Conservation (phyloP, 1,140 invertebrate genomes). For the Zeugodacus cucurbitae region DNA sequence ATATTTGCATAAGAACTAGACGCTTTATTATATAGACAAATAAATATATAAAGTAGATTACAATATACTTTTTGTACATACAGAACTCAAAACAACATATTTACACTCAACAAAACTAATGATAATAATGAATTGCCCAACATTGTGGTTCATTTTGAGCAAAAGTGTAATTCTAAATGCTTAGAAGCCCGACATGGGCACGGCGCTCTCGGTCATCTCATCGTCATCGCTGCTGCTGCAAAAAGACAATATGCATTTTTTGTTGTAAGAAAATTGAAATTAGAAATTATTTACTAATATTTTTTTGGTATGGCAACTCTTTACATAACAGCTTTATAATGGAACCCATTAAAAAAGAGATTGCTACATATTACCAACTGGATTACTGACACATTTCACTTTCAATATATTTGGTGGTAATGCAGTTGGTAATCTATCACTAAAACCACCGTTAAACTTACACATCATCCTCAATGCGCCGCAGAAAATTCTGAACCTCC, state of each 20-base stretch:
- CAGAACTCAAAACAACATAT: background rate
- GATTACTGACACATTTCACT: too few relatives aligned
- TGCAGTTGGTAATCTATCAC: too few relatives aligned
- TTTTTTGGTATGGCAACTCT: too few relatives aligned
- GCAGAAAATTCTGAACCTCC: conserved; percentile 58
- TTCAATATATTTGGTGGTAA: too few relatives aligned
- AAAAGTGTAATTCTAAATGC: background rate
- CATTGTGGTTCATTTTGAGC: background rate
- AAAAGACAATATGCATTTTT: background rate
- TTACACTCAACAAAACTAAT: background rate
- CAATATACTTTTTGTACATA: background rate
- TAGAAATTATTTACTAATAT: too few relatives aligned
- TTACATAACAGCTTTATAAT: too few relatives aligned
- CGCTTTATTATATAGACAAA: background rate
- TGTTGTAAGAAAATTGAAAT: too few relatives aligned
- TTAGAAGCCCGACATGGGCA: conserved; percentile 54
- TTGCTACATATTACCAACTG: too few relatives aligned
- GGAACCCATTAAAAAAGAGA: too few relatives aligned
- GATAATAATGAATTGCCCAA: background rate
- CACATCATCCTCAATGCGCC: conserved; percentile 57
- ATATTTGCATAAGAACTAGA: background rate
- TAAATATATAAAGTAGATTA: background rate
- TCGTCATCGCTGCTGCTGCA: conserved; percentile 53
- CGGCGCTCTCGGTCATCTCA: conserved; percentile 52
- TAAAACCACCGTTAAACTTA: conserved; percentile 43